Evolutionary conservation across 2,797 vertebrate species (phyloP).

Genomic region (Fundulus diaphanus): DNA sequence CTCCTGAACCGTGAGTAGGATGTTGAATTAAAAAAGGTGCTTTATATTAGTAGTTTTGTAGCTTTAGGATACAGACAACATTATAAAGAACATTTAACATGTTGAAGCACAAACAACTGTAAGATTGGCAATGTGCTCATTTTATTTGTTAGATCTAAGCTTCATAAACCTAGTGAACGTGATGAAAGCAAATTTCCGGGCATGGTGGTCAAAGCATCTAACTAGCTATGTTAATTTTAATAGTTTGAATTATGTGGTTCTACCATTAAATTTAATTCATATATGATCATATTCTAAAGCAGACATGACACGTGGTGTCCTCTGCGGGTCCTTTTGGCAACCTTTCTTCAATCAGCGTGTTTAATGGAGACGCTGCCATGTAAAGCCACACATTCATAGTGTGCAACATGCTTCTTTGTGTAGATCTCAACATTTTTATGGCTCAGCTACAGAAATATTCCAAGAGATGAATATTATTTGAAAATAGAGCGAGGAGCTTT

Average conservation of each 20-base stretch:
- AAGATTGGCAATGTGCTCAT: background rate
- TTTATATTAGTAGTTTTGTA: background rate
- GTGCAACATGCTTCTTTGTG: background rate
- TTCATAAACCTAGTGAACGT: background rate
- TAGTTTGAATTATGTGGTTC: background rate
- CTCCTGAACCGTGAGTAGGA: too few species aligned
- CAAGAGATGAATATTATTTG: slow-evolving; percentile 28
- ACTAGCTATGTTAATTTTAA: too few species aligned
- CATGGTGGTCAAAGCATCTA: too few species aligned
- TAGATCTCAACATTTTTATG: background rate
- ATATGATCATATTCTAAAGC: background rate
- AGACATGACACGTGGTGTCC: background rate
- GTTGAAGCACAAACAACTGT: background rate
- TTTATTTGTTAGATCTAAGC: background rate
- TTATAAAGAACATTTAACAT: background rate
- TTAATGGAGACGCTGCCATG: background rate
- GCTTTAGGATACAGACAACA: background rate
- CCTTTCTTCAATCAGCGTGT: background rate
- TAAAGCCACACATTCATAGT: background rate
- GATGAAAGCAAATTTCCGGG: background rate
- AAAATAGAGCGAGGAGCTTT: slow-evolving; percentile 2
- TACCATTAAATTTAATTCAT: background rate
- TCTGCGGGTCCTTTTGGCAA: slow-evolving; percentile 19
- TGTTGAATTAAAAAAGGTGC: background rate
- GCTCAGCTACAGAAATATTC: background rate